Evolutionary conservation across 2,888 invertebrate species (phyloP).

Genomic region (Epirrhoe tristata): DNA sequence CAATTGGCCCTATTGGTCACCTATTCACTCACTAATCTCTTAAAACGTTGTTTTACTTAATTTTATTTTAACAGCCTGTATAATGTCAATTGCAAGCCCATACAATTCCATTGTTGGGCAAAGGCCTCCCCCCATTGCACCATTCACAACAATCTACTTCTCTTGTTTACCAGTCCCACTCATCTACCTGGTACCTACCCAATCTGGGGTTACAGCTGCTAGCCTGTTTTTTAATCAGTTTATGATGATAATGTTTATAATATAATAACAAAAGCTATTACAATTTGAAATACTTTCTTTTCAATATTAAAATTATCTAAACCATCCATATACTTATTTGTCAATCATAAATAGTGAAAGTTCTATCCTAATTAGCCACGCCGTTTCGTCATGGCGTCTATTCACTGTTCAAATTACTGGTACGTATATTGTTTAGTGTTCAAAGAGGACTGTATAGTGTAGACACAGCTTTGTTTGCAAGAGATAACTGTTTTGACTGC

Average conservation of each 20-base stretch:
- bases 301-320: conserved; percentile 13
- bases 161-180: too few relatives aligned
- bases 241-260: not conserved
- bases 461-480: conserved; percentile 13
- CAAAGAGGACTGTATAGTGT: conserved; percentile 17
- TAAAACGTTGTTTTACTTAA: too few relatives aligned
- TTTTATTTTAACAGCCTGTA: too few relatives aligned
- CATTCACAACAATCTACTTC: too few relatives aligned
- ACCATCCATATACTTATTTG: conserved; percentile 28
- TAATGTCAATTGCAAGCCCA: too few relatives aligned
- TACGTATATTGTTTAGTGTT: conserved; percentile 25
- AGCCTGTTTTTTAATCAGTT: not conserved
- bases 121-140: too few relatives aligned
- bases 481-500: conserved; percentile 2
- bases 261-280: not conserved
- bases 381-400: conserved; percentile 19
- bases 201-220: too few relatives aligned
- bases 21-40: too few relatives aligned
- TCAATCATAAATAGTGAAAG: conserved; percentile 41
- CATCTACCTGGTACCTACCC: too few relatives aligned
- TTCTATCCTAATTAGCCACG: conserved; percentile 25
- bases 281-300: conserved; percentile 14
- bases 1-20: too few relatives aligned
- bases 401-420: conserved; percentile 23
- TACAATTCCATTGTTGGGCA: too few relatives aligned